Percentiles rank a stretch among this genome's conserved stretches.
Evolutionary conservation across 2,797 vertebrate species (phyloP).

Genomic region (Australoheros facetus): DNA sequence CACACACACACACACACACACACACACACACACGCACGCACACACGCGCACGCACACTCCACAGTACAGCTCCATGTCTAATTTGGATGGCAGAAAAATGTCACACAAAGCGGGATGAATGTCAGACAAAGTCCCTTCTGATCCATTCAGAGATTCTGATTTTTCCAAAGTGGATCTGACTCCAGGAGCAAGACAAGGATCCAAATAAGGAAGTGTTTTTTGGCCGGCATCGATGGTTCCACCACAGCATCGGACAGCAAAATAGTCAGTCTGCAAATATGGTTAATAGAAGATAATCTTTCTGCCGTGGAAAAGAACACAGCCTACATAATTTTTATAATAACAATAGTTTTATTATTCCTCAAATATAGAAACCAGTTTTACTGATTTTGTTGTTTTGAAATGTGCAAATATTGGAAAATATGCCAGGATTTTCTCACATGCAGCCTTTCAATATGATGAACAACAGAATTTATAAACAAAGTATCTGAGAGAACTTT

Average conservation of each 20-base stretch:
- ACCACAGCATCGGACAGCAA: neutral
- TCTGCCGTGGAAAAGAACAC: too few species aligned
- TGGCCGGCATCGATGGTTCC: too few species aligned
- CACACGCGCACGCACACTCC: neutral
- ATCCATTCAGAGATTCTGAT: neutral
- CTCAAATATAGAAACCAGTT: too few species aligned
- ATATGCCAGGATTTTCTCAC: too few species aligned
- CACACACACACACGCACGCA: neutral
- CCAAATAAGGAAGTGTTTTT: neutral
- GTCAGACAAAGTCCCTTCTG: neutral
- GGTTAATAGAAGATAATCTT: neutral
- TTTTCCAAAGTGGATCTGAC: neutral
- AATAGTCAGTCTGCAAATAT: neutral
- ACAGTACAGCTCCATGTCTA: neutral
- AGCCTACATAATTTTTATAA: too few species aligned
- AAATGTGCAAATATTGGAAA: too few species aligned
- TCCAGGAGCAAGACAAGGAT: neutral
- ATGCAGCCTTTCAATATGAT: too few species aligned
- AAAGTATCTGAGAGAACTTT: neutral
- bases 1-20: neutral
- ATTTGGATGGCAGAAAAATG: neutral
- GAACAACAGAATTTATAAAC: too few species aligned
- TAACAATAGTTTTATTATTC: too few species aligned
- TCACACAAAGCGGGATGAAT: fast-evolving
- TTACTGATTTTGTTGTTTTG: too few species aligned